Evolutionary conservation across 2,113 vertebrate species (phyloP), one percentile per base, ranked within the genome.

Genomic region (Amblyopsis rosae): DNA sequence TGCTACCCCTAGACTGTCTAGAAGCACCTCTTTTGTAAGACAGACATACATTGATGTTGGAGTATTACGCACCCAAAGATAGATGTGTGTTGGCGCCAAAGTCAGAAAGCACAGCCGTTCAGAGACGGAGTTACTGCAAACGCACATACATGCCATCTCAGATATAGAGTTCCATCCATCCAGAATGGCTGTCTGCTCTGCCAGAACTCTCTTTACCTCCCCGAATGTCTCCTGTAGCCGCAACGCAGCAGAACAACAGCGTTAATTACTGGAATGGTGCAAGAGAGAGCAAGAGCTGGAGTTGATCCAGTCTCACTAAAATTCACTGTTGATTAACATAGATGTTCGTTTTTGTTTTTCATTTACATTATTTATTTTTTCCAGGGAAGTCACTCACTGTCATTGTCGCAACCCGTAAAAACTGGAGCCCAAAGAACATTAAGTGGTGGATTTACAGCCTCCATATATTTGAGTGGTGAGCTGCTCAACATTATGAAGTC

Each of bases 371-470:
- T 19, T 33, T 58, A 13, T 17, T 55, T 76, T 59, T 77, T 71
- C 70, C 60, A 67, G 76, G 77, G 73, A 87, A 88, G 73, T 87
- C 88, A 69, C 80, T 91, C 79, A 82, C 78, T 82, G 82, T 90
- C 87, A 84, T 86, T 86, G 83, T 87, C 83, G 81, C 85, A 65
- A 67, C 65, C 60, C 62, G 81, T 93, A 91, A 91, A 92, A 86
- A 83, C 78, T 83, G 69, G 59, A 83, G 82, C 86, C 90, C 82
- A 75, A 77, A 85, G 81, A 78, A 90, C 87, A 86, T 90, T 89
- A 92, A 92, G 85, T 84, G 78, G 77, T 82, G 81, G 87, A 92
- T 93, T 93, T 92, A 93, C 83, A 80, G 72, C 80, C n/a, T 10
- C 82, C 80, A 82, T 91, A 90, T 93, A 92, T 90, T 85, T 86